These are phyloP conservation scores for Arothron firmamentum DNA, from an alignment of 2,113 vertebrate species.

Conservation along the genomic window DNA sequence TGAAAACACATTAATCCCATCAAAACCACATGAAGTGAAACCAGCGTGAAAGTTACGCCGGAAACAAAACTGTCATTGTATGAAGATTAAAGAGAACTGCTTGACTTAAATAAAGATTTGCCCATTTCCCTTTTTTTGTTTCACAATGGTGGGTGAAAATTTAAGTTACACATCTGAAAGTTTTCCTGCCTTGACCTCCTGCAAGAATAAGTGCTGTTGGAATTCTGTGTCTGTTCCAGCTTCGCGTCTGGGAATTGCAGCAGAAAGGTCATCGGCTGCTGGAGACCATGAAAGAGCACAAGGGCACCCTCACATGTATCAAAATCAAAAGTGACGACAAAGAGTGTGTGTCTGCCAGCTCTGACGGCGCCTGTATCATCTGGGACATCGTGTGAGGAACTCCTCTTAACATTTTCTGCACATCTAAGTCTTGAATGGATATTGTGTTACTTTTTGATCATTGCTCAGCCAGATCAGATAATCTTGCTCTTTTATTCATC, in stretches of 20 bases:
- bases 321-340: conserved; percentile 78
- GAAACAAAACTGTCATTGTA: too few species aligned
- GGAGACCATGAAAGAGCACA: conserved; percentile 80
- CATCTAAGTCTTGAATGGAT: background rate
- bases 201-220: background rate
- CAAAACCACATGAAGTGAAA: background rate
- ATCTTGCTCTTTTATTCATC: background rate
- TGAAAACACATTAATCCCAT: background rate
- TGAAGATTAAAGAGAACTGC: background rate
- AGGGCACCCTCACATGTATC: conserved; percentile 77
- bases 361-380: conserved; percentile 83
- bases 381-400: conserved; percentile 87
- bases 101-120: background rate
- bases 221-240: conserved; percentile 44
- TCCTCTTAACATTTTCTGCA: too few species aligned
- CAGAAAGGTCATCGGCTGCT: conserved; percentile 62
- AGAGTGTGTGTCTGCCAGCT: conserved; percentile 83
- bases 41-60: background rate
- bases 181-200: background rate
- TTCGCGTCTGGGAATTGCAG: conserved; percentile 81
- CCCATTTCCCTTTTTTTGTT: too few species aligned
- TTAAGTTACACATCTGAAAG: too few species aligned
- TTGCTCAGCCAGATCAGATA: too few species aligned
- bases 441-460: too few species aligned
- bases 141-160: too few species aligned